These are phyloP conservation scores for Ia io DNA, from an alignment of 2,113 vertebrate species.

Conservation along the genomic window DNA sequence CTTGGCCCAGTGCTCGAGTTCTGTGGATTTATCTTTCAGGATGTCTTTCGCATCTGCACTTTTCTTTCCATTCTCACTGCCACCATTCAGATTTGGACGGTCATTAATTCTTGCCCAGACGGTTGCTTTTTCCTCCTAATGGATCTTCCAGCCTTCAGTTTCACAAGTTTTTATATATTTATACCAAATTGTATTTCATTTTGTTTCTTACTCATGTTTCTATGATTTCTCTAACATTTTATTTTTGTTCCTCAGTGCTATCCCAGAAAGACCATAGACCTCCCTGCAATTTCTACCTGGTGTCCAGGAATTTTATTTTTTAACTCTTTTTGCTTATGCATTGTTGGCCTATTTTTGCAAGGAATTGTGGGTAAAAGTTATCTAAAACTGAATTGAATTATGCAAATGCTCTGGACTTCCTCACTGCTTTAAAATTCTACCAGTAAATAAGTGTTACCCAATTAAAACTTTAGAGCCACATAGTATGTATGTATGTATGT, in stretches of 20 bases:
- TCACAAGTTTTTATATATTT: not conserved
- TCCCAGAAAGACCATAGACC: not conserved
- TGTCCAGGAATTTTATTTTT: not conserved
- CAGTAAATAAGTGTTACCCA: not conserved
- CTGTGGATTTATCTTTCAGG: conserved; percentile 52
- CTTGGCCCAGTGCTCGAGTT: not conserved
- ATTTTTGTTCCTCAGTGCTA: not conserved
- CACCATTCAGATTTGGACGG: not conserved
- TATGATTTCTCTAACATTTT: not conserved
- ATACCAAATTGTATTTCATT: not conserved
- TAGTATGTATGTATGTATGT: not conserved
- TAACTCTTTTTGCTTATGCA: not conserved
- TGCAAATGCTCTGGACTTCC: not conserved
- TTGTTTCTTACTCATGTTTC: not conserved
- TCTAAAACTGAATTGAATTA: not conserved
- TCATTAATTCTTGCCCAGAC: conserved; percentile 44
- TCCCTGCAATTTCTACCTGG: not conserved
- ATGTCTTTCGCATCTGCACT: conserved; percentile 47
- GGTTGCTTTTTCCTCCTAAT: not conserved
- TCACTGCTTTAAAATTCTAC: not conserved
- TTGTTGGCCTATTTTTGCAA: not conserved
- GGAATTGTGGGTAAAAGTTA: not conserved
- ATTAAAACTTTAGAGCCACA: not conserved
- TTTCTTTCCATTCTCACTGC: conserved; percentile 52
- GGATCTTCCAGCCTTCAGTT: not conserved